A percentile compares a stretch with the other conserved stretches of the same genome.
Evolutionary conservation across 2,797 vertebrate genomes (phyloP).

Genomic region (Fundulus diaphanus): DNA sequence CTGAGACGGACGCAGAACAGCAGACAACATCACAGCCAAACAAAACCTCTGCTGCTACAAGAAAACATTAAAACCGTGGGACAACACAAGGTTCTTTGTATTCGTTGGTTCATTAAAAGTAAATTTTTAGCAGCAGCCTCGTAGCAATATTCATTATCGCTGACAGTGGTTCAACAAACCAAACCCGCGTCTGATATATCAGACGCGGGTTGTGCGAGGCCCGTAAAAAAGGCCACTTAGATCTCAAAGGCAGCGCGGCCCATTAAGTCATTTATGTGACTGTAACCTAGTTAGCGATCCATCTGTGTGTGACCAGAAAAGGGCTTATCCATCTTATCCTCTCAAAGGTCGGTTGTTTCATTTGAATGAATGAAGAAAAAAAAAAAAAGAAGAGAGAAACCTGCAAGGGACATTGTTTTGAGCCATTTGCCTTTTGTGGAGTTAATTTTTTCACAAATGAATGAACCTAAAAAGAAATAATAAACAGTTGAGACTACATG

Average conservation of each 20-base stretch:
- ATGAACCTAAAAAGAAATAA: neutral
- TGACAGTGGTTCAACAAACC: conserved; percentile 48
- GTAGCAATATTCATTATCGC: conserved; percentile 59
- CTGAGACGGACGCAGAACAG: conserved; percentile 25
- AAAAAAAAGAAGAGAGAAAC: conserved; percentile 51
- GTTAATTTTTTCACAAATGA: conserved; percentile 32
- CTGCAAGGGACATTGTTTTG: conserved; percentile 43
- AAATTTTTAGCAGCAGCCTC: conserved; percentile 53
- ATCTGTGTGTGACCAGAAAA: conserved; percentile 49
- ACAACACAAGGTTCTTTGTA: conserved; percentile 44
- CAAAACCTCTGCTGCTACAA: conserved; percentile 45
- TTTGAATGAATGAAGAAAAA: conserved; percentile 21
- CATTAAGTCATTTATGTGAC: conserved; percentile 67
- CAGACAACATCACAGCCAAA: conserved; percentile 27
- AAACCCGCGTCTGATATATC: too few relatives aligned
- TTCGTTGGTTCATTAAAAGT: conserved; percentile 45
- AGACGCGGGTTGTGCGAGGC: conserved; percentile 28
- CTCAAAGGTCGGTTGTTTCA: conserved; percentile 38
- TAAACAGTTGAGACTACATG: neutral
- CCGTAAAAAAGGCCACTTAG: conserved; percentile 48
- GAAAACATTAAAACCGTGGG: conserved; percentile 39
- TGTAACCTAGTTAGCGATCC: conserved; percentile 62
- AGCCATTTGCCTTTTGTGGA: conserved; percentile 37
- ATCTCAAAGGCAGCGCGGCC: conserved; percentile 42
- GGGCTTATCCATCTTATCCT: conserved; percentile 56